These are phyloP conservation scores for Sebastes dallii DNA, from an alignment of 2,797 vertebrate species.

Conservation along the genomic window DNA sequence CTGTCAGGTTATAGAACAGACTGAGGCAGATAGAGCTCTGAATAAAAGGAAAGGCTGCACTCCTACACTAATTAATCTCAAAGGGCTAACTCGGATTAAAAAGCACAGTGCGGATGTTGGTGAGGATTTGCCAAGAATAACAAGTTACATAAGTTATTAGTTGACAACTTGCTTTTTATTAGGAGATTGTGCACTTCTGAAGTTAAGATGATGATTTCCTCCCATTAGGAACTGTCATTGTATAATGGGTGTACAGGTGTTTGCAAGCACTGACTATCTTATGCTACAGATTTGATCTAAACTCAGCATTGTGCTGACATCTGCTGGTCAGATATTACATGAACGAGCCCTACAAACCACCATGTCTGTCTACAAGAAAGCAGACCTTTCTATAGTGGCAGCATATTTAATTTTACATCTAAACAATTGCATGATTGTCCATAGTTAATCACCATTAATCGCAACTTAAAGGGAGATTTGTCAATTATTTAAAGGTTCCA, in stretches of 20 bases:
- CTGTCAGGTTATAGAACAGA: not conserved
- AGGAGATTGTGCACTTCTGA: not conserved
- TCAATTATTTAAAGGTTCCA: no score
- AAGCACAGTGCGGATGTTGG: not conserved
- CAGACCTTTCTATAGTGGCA: not conserved
- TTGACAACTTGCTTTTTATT: not conserved
- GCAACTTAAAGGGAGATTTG: no score
- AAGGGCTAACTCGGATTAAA: not conserved
- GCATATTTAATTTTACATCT: not conserved
- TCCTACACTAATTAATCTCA: constrained; percentile 23
- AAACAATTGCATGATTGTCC: not conserved
- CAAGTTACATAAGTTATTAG: not conserved
- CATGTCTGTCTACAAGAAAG: not conserved
- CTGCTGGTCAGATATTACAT: constrained; percentile 48
- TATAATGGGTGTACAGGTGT: not conserved
- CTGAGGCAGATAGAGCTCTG: not conserved
- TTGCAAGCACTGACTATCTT: not conserved
- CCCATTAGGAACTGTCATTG: not conserved
- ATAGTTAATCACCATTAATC: no score
- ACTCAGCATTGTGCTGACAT: constrained; percentile 34
- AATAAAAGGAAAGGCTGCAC: not conserved
- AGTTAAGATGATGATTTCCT: not conserved
- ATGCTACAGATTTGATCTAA: not conserved
- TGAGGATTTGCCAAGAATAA: not conserved
- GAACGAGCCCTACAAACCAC: not conserved